A percentile compares a stretch with the other conserved stretches of the same genome.
These are phyloP conservation scores for Eurytoma adleriae DNA, from an alignment of 2,888 invertebrate species.

Conservation along the genomic window DNA sequence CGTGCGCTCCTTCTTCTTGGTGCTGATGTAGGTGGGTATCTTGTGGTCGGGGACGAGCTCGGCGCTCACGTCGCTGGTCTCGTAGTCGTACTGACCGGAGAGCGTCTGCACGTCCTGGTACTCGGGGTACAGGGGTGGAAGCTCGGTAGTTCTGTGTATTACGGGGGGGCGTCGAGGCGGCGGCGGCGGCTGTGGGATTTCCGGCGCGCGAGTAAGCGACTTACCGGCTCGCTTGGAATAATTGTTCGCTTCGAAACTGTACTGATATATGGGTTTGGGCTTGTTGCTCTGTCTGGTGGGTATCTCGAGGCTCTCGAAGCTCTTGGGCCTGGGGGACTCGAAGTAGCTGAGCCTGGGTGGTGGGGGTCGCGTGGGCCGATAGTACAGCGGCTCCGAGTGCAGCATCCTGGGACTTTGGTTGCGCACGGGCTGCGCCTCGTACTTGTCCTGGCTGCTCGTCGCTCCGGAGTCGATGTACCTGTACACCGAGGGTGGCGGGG, in stretches of 20 bases:
- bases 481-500: conserved; percentile 65
- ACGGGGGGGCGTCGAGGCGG: conserved; percentile 42
- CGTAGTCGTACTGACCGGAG: conserved; percentile 46
- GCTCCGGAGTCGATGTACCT: conserved; percentile 62
- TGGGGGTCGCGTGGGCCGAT: conserved; percentile 63
- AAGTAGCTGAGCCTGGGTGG: conserved; percentile 63
- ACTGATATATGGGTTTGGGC: conserved; percentile 83
- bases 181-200: conserved; percentile 57
- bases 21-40: neutral
- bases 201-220: neutral
- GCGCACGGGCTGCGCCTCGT: conserved; percentile 57
- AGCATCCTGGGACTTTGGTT: conserved; percentile 64
- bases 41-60: conserved; percentile 10
- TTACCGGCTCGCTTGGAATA: conserved; percentile 63
- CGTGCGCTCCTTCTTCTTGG: conserved; percentile 37
- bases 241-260: conserved; percentile 83
- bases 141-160: conserved; percentile 42
- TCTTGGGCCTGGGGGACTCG: conserved; percentile 61
- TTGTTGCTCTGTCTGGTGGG: conserved; percentile 43
- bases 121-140: conserved; percentile 63
- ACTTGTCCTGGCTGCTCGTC: conserved; percentile 52
- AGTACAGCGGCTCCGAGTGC: conserved; percentile 64
- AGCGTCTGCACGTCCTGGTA: conserved; percentile 63
- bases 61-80: conserved; percentile 26
- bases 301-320: conserved; percentile 55